Percentiles rank a stretch among this genome's conserved stretches.
These are phyloP conservation scores for Microtus montanus DNA, from an alignment of 2,113 vertebrate genomes.

Conservation along the genomic window DNA sequence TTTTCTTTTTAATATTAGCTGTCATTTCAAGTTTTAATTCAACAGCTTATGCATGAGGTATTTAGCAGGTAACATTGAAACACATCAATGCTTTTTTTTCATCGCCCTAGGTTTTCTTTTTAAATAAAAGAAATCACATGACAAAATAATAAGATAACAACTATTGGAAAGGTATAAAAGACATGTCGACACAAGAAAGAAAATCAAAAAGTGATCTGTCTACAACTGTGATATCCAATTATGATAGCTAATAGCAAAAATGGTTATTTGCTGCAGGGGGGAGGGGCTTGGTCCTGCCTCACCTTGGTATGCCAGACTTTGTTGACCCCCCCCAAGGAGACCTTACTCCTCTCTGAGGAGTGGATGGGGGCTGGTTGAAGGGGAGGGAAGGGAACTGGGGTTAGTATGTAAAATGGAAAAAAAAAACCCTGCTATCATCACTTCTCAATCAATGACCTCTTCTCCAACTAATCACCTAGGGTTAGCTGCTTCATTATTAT, in stretches of 20 bases:
- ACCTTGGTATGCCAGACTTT: too few relatives aligned
- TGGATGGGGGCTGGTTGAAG: too few relatives aligned
- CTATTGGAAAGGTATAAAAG: slow-evolving; percentile 2
- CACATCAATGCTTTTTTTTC: background rate
- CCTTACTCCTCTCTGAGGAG: too few relatives aligned
- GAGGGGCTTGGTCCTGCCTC: too few relatives aligned
- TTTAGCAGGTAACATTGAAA: slow-evolving; percentile 24
- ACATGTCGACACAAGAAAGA: background rate
- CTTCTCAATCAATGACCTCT: slow-evolving; percentile 12
- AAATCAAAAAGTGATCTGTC: slow-evolving; percentile 11
- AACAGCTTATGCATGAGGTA: slow-evolving; percentile 32
- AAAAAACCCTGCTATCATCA: background rate
- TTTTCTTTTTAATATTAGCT: slow-evolving; percentile 7
- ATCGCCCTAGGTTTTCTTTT: background rate
- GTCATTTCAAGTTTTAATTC: slow-evolving; percentile 33
- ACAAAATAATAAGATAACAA: slow-evolving; percentile 40
- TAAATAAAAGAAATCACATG: slow-evolving; percentile 46
- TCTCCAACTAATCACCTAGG: background rate
- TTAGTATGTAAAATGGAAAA: too few relatives aligned
- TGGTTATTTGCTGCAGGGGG: background rate
- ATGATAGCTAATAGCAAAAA: background rate
- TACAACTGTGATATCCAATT: slow-evolving; percentile 16
- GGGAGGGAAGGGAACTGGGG: too few relatives aligned
- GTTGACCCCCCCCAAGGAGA: too few relatives aligned
- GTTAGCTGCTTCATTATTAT: background rate